Percentiles rank a stretch among this genome's conserved stretches.
Evolutionary conservation across 1,140 invertebrate species (phyloP).

Genomic region (Drosophila rufa): DNA sequence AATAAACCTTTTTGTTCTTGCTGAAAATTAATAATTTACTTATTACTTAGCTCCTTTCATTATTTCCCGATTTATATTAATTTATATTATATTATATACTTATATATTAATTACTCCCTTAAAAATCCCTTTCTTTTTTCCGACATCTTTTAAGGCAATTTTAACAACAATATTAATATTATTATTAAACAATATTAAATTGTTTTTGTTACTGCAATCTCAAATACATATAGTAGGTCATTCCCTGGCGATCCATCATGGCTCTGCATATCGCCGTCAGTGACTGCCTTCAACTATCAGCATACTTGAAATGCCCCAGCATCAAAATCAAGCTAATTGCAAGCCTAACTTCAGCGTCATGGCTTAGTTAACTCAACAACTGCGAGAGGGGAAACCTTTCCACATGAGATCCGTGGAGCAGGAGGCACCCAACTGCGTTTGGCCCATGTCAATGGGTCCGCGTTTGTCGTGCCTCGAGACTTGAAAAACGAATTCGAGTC

Average conservation of each 20-base stretch:
- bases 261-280: constrained; percentile 31
- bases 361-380: constrained; percentile 57
- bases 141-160: not conserved
- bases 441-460: constrained; percentile 58
- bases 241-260: constrained; percentile 35
- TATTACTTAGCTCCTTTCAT: too few relatives aligned
- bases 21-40: too few relatives aligned
- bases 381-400: constrained; percentile 28
- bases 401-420: constrained; percentile 19
- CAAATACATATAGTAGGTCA: constrained; percentile 9
- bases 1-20: too few relatives aligned
- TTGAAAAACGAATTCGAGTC: constrained; percentile 54
- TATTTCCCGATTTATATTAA: too few relatives aligned
- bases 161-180: too few relatives aligned
- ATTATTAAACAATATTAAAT: too few relatives aligned
- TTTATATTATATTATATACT: too few relatives aligned
- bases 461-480: constrained; percentile 55
- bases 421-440: constrained; percentile 57
- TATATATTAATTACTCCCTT: too few relatives aligned
- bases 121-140: not conserved
- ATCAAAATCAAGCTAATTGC: constrained; percentile 62
- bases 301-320: constrained; percentile 55
- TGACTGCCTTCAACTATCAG: constrained; percentile 43
- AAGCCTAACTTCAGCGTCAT: constrained; percentile 55
- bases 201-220: not conserved